Evolutionary conservation across 92 coral and sea anemone genomes (phyloP).

Genomic region (Porites divaricata): DNA sequence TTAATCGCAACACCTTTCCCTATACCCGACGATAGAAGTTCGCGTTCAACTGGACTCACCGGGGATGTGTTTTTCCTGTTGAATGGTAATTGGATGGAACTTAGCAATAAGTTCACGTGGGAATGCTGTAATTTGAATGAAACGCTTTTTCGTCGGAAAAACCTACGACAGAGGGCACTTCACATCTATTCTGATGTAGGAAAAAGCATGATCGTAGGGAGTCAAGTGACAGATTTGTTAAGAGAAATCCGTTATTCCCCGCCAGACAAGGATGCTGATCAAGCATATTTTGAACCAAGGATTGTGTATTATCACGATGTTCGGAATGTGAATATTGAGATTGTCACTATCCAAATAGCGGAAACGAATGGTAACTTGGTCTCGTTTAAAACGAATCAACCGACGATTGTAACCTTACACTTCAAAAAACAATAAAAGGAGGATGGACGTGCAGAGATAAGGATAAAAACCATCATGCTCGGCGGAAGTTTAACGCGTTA

Average conservation of each 20-base stretch:
- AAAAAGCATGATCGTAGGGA: not conserved
- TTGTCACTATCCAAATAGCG: not conserved
- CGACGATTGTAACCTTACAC: not conserved
- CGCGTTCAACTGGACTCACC: no score
- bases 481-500: not conserved
- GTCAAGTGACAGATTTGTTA: not conserved
- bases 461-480: not conserved
- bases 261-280: not conserved
- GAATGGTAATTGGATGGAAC: no score
- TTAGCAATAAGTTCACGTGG: no score
- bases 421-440: not conserved
- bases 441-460: not conserved
- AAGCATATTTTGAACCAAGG: not conserved
- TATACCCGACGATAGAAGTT: no score
- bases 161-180: not conserved
- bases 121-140: constrained; percentile 16
- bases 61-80: no score
- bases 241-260: not conserved
- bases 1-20: no score
- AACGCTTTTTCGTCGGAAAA: not conserved
- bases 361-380: not conserved
- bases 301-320: not conserved
- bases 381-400: not conserved
- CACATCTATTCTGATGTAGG: not conserved
- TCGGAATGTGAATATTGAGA: not conserved